Base-by-base conservation (phyloP, 30 jellyfish, hydroid and myxozoan species). In the Hydractinia symbiolongicarpus region DNA sequence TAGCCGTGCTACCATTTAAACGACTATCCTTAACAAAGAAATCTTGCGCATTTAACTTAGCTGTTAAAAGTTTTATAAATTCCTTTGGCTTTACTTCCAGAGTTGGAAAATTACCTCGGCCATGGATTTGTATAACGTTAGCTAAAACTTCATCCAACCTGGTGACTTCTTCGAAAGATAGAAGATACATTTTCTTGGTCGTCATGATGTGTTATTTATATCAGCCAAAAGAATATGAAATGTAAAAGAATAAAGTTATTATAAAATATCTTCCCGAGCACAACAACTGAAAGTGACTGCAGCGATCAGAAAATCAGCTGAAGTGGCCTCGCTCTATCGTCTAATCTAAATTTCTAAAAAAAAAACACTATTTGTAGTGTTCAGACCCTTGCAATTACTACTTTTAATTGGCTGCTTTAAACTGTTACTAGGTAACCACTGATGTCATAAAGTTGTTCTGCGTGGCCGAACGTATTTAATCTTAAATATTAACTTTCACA, bases 81-180 rank as follows among this genome's bases (percentile, higher is more conserved):
- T 85, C 61, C 77, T 81, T 88, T 55, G 98, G 98, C 61, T 79
- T 76, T 13, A 93, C 98, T 71, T 93, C 95, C 44, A 93, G 86
- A 14, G 98, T 93, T 16, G 98, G 98, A 79, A 93, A 93, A 72
- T 93, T 93, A 51, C 98, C 98, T 69, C 98, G 95, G 64, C 98
- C 98, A 77, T 93, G 98, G 82, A 93, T 90, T 62, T 86, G 95
- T 9, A 86, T 93, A 11, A 88, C 88, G 57, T 86, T 83, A 15
- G 83, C 93, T 52, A 93, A 81, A 44, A 93, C 98, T 66, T 87
- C 90, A 53, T 93, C 96, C 20, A 93, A 86, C 61, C 98, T 76
- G 9, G 89, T 71, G 16, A 93, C 95, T 84, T 93, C 98, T 54
- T 93, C 98, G 72, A 54, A 93, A 19, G 89, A 78, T 21, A 93